Conservation (phyloP, 2,113 vertebrate species). For the Myodes glareolus region DNA sequence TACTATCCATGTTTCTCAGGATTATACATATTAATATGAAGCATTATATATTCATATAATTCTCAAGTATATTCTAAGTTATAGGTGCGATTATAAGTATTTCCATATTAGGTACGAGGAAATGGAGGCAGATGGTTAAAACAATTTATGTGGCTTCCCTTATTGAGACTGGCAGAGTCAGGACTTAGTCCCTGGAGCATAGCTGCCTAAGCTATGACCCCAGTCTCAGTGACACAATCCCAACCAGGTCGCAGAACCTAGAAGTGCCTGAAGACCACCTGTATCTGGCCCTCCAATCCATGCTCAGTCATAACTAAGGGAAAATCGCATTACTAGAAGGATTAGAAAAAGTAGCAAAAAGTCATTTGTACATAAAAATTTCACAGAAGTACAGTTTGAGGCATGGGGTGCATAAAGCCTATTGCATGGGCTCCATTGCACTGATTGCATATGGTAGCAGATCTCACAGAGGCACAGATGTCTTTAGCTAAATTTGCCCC, state of each 20-base stretch:
- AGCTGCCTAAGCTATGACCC: not conserved
- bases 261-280: not conserved
- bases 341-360: not conserved
- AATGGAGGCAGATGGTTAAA: not conserved
- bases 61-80: not conserved
- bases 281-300: not conserved
- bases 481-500: not conserved
- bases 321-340: not conserved
- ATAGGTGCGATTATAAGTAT: not conserved
- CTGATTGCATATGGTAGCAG: not conserved
- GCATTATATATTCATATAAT: not conserved
- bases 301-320: not conserved
- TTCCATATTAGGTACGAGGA: not conserved
- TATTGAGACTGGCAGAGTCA: not conserved
- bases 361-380: not conserved
- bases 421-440: not conserved
- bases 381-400: not conserved
- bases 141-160: not conserved
- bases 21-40: not conserved
- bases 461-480: not conserved
- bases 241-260: not conserved
- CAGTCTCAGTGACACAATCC: not conserved
- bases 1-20: not conserved
- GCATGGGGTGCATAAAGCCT: not conserved
- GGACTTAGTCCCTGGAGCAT: not conserved